Conservation (phyloP, 2,797 vertebrate genomes). For the Xiphophorus birchmanni region DNA sequence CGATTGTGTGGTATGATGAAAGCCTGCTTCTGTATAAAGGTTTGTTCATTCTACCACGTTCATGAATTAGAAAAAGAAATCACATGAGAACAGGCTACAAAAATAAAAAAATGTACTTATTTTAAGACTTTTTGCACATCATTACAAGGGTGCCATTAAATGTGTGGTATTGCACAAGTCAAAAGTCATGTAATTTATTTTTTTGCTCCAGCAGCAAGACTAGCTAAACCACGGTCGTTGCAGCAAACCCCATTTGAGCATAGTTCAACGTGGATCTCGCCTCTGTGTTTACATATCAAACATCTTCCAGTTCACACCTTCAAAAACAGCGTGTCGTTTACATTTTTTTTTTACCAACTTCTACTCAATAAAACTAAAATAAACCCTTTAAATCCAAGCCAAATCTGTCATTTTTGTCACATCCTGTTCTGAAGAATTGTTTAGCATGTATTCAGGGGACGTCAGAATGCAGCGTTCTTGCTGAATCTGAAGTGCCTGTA, state of each 20-base stretch:
- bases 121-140: background rate
- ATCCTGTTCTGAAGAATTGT: background rate
- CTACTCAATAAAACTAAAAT: background rate
- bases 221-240: background rate
- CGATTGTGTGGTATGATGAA: background rate
- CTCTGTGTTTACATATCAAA: background rate
- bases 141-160: background rate
- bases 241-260: background rate
- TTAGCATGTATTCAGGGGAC: background rate
- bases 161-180: background rate
- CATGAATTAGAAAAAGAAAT: background rate
- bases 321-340: background rate
- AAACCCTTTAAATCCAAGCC: background rate
- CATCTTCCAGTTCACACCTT: background rate
- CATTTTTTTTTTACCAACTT: background rate
- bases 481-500: constrained; percentile 16
- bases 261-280: background rate
- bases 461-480: constrained; percentile 8
- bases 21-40: background rate
- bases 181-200: background rate
- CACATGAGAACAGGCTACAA: background rate
- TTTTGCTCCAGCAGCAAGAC: background rate
- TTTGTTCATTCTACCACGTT: background rate
- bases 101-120: background rate
- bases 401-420: background rate